Base-by-base conservation (phyloP, 2,113 vertebrate genomes). In the Caretta caretta region DNA sequence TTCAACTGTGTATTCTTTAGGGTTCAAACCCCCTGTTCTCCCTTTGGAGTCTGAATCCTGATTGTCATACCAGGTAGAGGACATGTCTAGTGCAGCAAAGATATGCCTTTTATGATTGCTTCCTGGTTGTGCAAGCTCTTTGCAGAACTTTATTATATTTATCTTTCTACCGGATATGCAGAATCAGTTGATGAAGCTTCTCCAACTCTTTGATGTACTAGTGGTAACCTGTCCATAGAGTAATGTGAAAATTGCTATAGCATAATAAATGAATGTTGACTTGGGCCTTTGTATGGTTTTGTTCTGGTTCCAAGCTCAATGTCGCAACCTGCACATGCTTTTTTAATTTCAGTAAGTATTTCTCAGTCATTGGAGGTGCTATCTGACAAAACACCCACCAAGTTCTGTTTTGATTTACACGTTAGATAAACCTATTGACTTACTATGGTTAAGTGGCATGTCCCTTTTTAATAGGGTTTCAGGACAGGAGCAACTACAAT, bases 41-140 rank as follows among this genome's bases (percentile, higher is more conserved):
- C 11, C 57, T 59, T 6, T 29, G 57, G 25, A 12, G 29, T 13
- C 5, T 31, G 62, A 31, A 65, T 65, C 16, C 16, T 65, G 31
- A 65, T 17, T 65, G 14, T 65, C 29, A n/a, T 31, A 65, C 13
- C 31, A 65, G 31, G 6, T 65, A 46, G n/a, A 62, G 31, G 69
- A 48, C 10, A 54, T n/a, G 17, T 90, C 90, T 81, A 54, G 85
- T 79, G 84, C 62, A 90, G 84, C 92, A 50, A 62, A 27, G 22
- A 17, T 49, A 46, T 46, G 38, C 72, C 19, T 65, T 59, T 93
- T 96, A 94, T 80, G 62, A 65, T 22, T 1, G 27, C 29, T 95
- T 97, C 88, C 83, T 95, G 90, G 75, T 97, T 95, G 80, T 27
- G 14, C 56, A 97, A 97, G 49, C 46, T 81, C 80, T 87, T 56